phyloP scores from a whole-genome alignment of 1,140 invertebrate species.

The Schlechtendalia chinensis region DNA sequence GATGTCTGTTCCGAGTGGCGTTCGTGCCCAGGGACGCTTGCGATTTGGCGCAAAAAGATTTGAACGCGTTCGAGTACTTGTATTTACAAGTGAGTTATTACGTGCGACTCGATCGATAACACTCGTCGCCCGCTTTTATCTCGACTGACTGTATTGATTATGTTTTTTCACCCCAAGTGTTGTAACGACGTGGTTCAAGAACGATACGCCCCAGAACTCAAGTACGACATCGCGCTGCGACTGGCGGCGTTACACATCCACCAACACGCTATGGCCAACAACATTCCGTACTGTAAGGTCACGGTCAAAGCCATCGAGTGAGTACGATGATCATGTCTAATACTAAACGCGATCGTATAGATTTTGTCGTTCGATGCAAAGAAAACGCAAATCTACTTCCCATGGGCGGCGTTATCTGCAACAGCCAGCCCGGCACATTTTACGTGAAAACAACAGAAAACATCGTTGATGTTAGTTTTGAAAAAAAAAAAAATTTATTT shows the following conservation, averaged over 20 bases:
- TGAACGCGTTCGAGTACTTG: slow-evolving; percentile 83
- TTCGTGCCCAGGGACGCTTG: slow-evolving; percentile 84
- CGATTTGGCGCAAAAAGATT: slow-evolving; percentile 76
- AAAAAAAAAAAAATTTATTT: no score
- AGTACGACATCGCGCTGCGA: slow-evolving; percentile 79
- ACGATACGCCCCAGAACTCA: slow-evolving; percentile 82
- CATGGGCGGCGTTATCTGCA: no score
- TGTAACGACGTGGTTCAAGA: slow-evolving; percentile 92
- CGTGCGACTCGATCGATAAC: no score
- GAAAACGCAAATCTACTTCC: no score
- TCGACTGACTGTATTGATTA: not conserved
- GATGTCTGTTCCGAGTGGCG: slow-evolving; percentile 82
- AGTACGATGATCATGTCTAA: no score
- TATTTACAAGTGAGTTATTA: slow-evolving; percentile 67
- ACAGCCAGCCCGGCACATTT: no score
- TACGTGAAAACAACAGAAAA: no score
- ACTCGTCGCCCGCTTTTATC: not conserved
- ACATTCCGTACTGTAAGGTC: slow-evolving; percentile 71
- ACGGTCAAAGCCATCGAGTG: slow-evolving; percentile 85
- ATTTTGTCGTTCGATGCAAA: no score
- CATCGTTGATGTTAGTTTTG: no score
- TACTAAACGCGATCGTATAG: not conserved
- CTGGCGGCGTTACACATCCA: slow-evolving; percentile 87
- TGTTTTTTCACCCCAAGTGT: slow-evolving; percentile 63
- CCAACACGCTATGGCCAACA: slow-evolving; percentile 79